These are phyloP conservation scores for Onychorhynchus coronatus DNA, from an alignment of 2,113 vertebrate species.

Conservation along the genomic window DNA sequence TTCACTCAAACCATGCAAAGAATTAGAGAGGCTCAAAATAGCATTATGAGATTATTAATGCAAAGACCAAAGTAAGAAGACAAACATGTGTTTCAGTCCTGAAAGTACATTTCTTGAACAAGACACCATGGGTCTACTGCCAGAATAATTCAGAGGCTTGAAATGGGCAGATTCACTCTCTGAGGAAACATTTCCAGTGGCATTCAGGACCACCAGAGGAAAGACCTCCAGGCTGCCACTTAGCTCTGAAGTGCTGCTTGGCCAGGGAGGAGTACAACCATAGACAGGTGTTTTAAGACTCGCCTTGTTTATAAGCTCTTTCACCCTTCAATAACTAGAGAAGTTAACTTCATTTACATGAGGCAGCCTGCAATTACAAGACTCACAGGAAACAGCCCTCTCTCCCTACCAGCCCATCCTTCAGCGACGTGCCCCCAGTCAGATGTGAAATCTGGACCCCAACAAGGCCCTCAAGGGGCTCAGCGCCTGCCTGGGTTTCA, in stretches of 20 bases:
- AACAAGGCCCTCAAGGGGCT: rapidly evolving
- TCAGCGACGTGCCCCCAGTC: background rate
- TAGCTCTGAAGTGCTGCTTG: background rate
- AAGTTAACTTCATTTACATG: background rate
- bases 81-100: background rate
- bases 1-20: background rate
- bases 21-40: background rate
- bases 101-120: background rate
- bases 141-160: background rate
- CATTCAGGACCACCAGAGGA: background rate
- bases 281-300: background rate
- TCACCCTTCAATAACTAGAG: background rate
- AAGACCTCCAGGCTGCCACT: background rate
- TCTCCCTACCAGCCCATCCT: background rate
- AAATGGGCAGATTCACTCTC: background rate
- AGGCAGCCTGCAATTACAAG: background rate
- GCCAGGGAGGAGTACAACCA: background rate
- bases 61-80: background rate
- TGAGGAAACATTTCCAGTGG: background rate
- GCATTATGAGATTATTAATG: background rate
- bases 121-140: background rate
- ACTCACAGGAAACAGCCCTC: background rate
- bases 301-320: background rate
- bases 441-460: background rate
- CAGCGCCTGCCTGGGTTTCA: background rate